Conservation (phyloP, 2,113 vertebrate species). For the Melanerpes formicivorus region DNA sequence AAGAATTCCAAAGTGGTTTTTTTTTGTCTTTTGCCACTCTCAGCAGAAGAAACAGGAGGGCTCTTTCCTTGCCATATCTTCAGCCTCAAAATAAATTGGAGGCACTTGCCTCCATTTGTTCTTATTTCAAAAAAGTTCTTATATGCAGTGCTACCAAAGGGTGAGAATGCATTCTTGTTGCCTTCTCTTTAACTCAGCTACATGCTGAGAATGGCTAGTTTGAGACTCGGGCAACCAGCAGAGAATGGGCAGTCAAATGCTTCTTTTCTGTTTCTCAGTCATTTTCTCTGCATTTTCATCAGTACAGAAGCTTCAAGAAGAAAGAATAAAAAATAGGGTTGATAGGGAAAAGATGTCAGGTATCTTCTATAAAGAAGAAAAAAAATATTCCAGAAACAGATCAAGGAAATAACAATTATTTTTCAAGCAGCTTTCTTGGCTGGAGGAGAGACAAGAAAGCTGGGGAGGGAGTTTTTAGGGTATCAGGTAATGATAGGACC, state of each 20-base stretch:
- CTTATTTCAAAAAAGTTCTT: background rate
- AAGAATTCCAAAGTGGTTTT: background rate
- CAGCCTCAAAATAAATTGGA: background rate
- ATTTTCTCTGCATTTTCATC: background rate
- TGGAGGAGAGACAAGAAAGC: background rate
- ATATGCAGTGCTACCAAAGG: background rate
- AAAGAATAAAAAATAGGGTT: background rate
- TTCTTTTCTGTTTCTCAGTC: background rate
- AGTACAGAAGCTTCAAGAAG: background rate
- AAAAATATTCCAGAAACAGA: background rate
- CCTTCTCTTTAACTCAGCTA: background rate
- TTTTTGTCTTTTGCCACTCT: background rate
- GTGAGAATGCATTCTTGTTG: background rate
- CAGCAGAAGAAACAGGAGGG: background rate
- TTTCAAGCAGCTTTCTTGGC: background rate
- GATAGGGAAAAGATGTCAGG: background rate
- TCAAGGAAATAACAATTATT: background rate
- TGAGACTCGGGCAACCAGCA: background rate
- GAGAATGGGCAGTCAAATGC: background rate
- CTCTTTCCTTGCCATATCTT: background rate
- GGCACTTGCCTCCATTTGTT: background rate
- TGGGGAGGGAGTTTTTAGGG: no score
- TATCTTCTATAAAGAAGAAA: background rate
- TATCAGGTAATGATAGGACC: no score
- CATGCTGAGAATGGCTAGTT: background rate